A percentile compares a stretch with the other conserved stretches of the same genome.
Evolutionary conservation across 1,140 invertebrate genomes (phyloP).

Genomic region (Schlechtendalia chinensis): DNA sequence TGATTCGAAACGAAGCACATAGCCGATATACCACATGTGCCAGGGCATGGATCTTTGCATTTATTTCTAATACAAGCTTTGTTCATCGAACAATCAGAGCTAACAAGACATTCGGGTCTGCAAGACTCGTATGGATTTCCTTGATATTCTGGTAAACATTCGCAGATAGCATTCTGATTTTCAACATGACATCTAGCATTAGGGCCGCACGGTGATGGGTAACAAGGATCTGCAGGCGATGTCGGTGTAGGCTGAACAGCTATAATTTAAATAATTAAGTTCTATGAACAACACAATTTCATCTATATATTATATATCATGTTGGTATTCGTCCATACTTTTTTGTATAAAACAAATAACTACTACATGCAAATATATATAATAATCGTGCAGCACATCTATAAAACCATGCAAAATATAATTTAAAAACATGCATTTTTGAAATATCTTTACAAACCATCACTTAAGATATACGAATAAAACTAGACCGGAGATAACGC

Average conservation of each 20-base stretch:
- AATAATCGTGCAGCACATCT: constrained; percentile 26
- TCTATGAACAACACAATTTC: background rate
- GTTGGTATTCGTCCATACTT: constrained; percentile 20
- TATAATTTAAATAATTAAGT: constrained; percentile 35
- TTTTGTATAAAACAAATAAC: constrained; percentile 10
- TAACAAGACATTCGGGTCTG: constrained; percentile 74
- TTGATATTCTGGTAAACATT: constrained; percentile 70
- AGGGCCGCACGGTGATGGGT: constrained; percentile 67
- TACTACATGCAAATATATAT: constrained; percentile 43
- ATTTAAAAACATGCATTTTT: constrained; percentile 28
- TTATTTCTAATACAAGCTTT: constrained; percentile 75
- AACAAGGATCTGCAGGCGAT: constrained; percentile 62
- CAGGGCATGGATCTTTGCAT: constrained; percentile 78
- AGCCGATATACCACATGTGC: constrained; percentile 66
- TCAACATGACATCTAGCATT: constrained; percentile 66
- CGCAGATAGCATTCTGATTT: constrained; percentile 62
- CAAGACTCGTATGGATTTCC: constrained; percentile 78
- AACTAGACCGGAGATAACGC: constrained; percentile 25
- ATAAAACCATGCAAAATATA: constrained; percentile 40
- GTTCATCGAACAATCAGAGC: constrained; percentile 75
- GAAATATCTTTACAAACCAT: constrained; percentile 7
- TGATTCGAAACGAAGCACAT: constrained; percentile 70
- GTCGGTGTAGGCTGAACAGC: constrained; percentile 50
- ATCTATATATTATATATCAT: background rate
- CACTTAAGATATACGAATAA: background rate